Evolutionary conservation across 2,113 vertebrate genomes (phyloP).

Genomic region (Lates calcarifer): DNA sequence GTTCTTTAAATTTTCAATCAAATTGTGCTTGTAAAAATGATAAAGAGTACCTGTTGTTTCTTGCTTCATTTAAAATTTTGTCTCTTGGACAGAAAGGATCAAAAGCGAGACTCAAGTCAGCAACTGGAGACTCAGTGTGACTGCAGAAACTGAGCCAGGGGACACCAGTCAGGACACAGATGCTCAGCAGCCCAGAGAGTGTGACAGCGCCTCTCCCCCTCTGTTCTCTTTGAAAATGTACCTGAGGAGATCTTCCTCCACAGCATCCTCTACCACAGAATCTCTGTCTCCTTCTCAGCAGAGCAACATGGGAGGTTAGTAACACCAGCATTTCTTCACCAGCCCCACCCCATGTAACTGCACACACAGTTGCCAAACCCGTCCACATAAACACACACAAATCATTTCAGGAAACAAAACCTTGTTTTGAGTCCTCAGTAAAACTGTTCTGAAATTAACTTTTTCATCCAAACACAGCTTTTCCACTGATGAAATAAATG

Average conservation of each 20-base stretch:
- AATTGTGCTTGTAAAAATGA: not conserved
- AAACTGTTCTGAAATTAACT: constrained; percentile 44
- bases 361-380: constrained; percentile 9
- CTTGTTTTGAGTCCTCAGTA: not conserved
- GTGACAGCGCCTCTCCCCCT: constrained; percentile 47
- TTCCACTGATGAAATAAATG: constrained; percentile 49
- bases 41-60: not conserved
- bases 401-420: not conserved
- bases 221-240: constrained; percentile 74
- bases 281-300: constrained; percentile 70
- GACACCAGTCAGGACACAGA: constrained; percentile 36
- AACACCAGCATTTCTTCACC: constrained; percentile 5
- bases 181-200: constrained; percentile 15
- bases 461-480: constrained; percentile 50
- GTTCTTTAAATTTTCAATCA: not conserved
- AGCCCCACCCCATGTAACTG: not conserved
- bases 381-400: not conserved
- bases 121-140: constrained; percentile 43
- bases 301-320: constrained; percentile 79
- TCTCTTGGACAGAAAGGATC: constrained; percentile 56
- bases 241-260: constrained; percentile 64
- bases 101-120: constrained; percentile 47
- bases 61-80: not conserved
- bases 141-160: constrained; percentile 50
- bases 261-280: constrained; percentile 50